Evolutionary conservation across 2,888 invertebrate species (phyloP), one percentile per base, ranked within the genome.

Genomic region (Andricus quercusramuli): DNA sequence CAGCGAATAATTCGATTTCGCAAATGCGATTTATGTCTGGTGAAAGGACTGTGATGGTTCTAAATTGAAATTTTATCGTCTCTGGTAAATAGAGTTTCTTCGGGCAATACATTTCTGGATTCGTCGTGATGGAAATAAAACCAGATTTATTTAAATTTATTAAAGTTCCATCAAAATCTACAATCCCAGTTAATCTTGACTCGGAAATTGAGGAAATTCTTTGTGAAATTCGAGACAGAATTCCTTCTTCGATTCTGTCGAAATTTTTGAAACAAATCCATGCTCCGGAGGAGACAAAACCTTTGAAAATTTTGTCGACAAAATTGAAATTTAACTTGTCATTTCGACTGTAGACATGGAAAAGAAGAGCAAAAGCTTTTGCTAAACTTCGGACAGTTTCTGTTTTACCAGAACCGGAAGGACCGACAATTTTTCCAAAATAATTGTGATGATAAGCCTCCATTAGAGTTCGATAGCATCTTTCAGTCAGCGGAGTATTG

Each of bases 261-360:
- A 95, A 94, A 89, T 95, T 94, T 88, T 95, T 94, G 85, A 95
- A 94, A 86, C 94, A 94, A 6, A 94, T 93, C 95, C 95, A 95
- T 0, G 94, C 93, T n/a, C 94, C 94, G 41, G 93, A 91, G 17
- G 94, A 93, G 4, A 94, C 93, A 25, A 95, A 88, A 41, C 95
- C 95, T 89, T 94, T 94, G 89, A 95, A 94, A 70, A 91, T 82
- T 64, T 94, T 94, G 62, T 93, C 93, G 92, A 95, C 93, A 76
- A 94, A 94, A 59, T 93, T 91, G 84, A 94, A 94, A 87, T 94
- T 94, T 56, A 94, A 89, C 65, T 93, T 93, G 84, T 94, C 94
- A 2, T 94, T 94, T 86, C 94, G 95, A 89, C 94, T 94, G 88
- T 95, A 94, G 6, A 94, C 93, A 3, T 94, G 93, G 87, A 94